Evolutionary conservation across 2,888 invertebrate species (phyloP), one percentile per base, ranked within the genome.

Genomic region (Drosophila lutescens): DNA sequence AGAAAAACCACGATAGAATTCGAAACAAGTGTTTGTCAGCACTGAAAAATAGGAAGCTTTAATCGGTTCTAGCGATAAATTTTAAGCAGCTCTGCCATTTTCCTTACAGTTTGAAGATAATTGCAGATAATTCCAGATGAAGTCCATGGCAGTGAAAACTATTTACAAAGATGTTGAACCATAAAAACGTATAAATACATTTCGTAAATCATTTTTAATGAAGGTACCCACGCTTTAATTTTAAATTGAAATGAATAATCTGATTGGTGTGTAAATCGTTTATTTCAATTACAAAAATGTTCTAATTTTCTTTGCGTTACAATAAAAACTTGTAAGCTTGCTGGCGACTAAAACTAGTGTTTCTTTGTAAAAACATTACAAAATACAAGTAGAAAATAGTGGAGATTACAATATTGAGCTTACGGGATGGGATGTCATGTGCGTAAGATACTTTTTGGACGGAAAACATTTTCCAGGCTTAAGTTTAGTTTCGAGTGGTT

Each of bases 271-370:
- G 30, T 58, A 55, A 55, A 50, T 63, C 23, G 32, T 76, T 76
- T 82, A 46, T 57, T 65, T 76, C 49, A 55, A 63, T 40, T 59
- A 58, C 61, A 78, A 73, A 74, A 62, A 44, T 55, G 56, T 36
- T 47, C 60, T 76, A 69, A 47, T 51, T 61, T 30, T 44, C 38
- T 43, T 70, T 63, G 70, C 36, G 41, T 73, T 85, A 78, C 80
- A 85, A 78, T 69, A 74, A 71, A 70, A 85, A 84, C 71, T 73
- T 82, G 86, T 76, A 85, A 75, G 58, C 34, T 47, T 34, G 20
- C 9, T 34, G 38, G n/a, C 15, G 36, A 51, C 83, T 78, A 75
- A 80, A 72, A 53, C 71, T 54, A 82, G 74, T 4, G 30, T 41
- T 41, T 40, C 34, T 54, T 61, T 71, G 55, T 76, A 67, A 72